A percentile compares a stretch with the other conserved stretches of the same genome.
phyloP scores from a whole-genome alignment of 2,797 vertebrate species.

The Saxicola maurus region DNA sequence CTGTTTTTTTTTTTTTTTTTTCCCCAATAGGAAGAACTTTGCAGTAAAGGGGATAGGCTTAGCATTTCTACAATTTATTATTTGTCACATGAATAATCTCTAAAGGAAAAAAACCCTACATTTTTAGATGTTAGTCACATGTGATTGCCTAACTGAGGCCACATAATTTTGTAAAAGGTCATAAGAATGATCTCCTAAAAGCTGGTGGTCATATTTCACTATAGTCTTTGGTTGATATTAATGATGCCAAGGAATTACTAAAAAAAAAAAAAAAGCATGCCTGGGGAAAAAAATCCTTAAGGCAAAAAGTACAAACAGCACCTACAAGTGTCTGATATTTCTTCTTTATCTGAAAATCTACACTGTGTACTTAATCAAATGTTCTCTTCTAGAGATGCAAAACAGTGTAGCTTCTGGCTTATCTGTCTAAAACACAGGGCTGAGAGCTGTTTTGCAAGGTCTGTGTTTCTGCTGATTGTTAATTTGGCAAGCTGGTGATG shows the following conservation, averaged over 20 bases:
- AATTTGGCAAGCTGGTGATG: not conserved
- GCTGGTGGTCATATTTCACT: not conserved
- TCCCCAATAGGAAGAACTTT: not conserved
- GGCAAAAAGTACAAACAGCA: not conserved
- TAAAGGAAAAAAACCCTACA: rapidly evolving
- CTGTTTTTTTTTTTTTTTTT: rapidly evolving
- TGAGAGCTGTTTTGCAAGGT: not conserved
- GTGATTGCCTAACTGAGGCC: not conserved
- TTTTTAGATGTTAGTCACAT: not conserved
- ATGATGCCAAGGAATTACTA: not conserved
- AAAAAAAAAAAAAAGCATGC: not conserved
- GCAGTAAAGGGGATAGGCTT: not conserved
- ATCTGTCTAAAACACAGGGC: not conserved
- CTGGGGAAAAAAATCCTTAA: not conserved
- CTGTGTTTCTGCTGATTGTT: not conserved
- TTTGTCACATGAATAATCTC: not conserved
- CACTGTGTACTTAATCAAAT: not conserved
- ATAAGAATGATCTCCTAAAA: not conserved
- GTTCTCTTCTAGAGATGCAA: not conserved
- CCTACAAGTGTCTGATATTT: not conserved
- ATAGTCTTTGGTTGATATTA: not conserved
- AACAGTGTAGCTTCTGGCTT: not conserved
- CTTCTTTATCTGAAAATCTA: not conserved
- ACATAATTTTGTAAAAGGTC: not conserved
- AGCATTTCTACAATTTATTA: not conserved